Evolutionary conservation across 2,797 vertebrate species (phyloP), one percentile per base, ranked within the genome.

Genomic region (Hydrophis major): DNA sequence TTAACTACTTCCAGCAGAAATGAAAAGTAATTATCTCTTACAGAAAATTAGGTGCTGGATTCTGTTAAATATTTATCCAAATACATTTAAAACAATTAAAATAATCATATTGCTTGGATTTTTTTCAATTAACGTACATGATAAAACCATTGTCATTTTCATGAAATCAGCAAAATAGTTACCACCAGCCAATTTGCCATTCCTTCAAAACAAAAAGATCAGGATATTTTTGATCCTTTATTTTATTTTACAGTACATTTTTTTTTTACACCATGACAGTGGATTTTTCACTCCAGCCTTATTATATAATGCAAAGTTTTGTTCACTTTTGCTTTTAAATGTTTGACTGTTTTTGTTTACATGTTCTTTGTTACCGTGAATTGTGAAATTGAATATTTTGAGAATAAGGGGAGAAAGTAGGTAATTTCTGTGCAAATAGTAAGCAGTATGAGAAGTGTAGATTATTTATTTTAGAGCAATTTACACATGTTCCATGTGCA

Each of bases 71-170:
- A 61, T 53, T 90, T 42, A 42, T 90, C 88, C 25, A 61, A 63
- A 18, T 89, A 25, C 22, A 74, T 55, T 90, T 60, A 83, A 78
- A 83, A 42, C 8, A 88, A 28, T 66, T 66, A 66, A 92, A 57
- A 53, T 59, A 69, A 92, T 55, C 11, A 55, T 32, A 16, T 20
- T 74, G 6, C 18, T 37, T 74, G 6, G 66, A 37, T 94, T 50
- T 14, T 14, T 14, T 94, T 61, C 14, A 86, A 50, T 92, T 91
- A 59, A 59, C 22, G 53, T 53, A 87, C 25, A 78, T 32, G 42
- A 69, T 56, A 88, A 91, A 94, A 61, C 27, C 87, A 91, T 57
- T 86, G n/a, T 55, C 88, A 50, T 0, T 50, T 90, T 86, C 6
- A 63, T 59, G 55, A 69, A 28, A 69, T 28, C 55, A 55, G 4